A percentile compares a stretch with the other conserved stretches of the same genome.
Evolutionary conservation across 2,888 invertebrate genomes (phyloP).

Genomic region (Lepidocyrtoides sp.): DNA sequence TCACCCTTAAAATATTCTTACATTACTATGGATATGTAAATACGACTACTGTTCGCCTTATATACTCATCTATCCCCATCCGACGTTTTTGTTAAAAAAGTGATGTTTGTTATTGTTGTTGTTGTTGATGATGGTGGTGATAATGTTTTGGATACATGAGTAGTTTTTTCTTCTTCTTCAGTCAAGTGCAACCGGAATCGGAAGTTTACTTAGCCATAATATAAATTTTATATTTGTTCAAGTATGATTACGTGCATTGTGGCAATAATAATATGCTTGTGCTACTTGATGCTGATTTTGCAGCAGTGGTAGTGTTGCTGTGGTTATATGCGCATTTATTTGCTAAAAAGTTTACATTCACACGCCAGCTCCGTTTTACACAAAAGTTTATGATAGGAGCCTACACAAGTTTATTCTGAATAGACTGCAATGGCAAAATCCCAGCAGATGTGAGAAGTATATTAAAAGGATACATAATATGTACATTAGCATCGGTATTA

Average conservation of each 20-base stretch:
- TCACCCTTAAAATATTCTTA: conserved; percentile 64
- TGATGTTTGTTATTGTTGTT: background rate
- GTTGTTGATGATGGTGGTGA: conserved; percentile 14
- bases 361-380: background rate
- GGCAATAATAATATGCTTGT: background rate
- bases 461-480: too few relatives aligned
- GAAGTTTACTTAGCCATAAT: conserved; percentile 10
- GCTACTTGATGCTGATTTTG: background rate
- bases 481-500: too few relatives aligned
- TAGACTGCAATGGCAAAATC: too few relatives aligned
- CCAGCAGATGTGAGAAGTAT: too few relatives aligned
- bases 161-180: background rate
- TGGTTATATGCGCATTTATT: background rate
- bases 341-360: background rate
- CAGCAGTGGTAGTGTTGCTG: background rate
- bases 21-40: too few relatives aligned
- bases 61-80: conserved; percentile 1
- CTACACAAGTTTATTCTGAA: background rate
- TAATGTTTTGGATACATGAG: conserved; percentile 14
- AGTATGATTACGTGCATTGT: background rate
- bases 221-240: background rate
- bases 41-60: too few relatives aligned
- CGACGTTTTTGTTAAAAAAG: background rate
- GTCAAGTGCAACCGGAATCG: conserved; percentile 59
- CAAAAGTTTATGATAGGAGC: background rate